A percentile compares a stretch with the other conserved stretches of the same genome.
Conservation (phyloP, 2,797 vertebrate species). For the Delichon dasypus region DNA sequence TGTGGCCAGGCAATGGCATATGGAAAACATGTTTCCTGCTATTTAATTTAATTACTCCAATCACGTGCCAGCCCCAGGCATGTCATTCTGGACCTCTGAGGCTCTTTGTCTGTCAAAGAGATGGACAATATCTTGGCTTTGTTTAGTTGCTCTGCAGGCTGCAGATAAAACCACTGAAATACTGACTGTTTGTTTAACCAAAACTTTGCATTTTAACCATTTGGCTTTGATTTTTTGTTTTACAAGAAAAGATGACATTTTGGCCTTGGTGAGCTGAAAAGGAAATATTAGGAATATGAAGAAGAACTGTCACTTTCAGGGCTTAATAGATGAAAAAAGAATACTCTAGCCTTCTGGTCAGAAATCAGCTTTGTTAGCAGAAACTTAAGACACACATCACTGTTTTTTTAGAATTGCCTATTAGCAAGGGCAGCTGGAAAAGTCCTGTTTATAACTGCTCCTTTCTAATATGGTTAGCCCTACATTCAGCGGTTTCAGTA, state of each 20-base stretch:
- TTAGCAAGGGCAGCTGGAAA: slow-evolving; percentile 47
- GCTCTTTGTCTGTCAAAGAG: slow-evolving; percentile 83
- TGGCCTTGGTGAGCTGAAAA: slow-evolving; percentile 69
- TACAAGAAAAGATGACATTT: slow-evolving; percentile 71
- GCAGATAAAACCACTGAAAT: slow-evolving; percentile 75
- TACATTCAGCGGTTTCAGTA: background rate
- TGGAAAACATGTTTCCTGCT: slow-evolving; percentile 89
- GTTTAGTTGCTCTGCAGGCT: slow-evolving; percentile 76
- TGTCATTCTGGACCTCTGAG: slow-evolving; percentile 82
- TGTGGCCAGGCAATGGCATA: slow-evolving; percentile 82
- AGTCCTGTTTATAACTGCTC: slow-evolving; percentile 16
- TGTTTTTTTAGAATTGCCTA: slow-evolving; percentile 66
- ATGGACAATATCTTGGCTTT: slow-evolving; percentile 85
- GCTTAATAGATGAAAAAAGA: slow-evolving; percentile 63
- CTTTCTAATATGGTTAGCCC: slow-evolving; percentile 13
- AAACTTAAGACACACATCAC: slow-evolving; percentile 59
- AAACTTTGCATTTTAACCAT: slow-evolving; percentile 77
- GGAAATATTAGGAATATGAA: slow-evolving; percentile 65
- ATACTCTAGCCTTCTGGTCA: slow-evolving; percentile 64
- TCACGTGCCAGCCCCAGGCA: slow-evolving; percentile 83
- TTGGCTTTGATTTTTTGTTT: slow-evolving; percentile 78
- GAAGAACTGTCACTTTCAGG: slow-evolving; percentile 60
- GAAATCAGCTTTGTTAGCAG: slow-evolving; percentile 67
- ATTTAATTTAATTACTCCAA: slow-evolving; percentile 86
- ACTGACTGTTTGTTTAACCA: slow-evolving; percentile 79